A percentile compares a stretch with the other conserved stretches of the same genome.
These are phyloP conservation scores for Dynastes grantii DNA, from an alignment of 2,888 invertebrate species.

Conservation along the genomic window DNA sequence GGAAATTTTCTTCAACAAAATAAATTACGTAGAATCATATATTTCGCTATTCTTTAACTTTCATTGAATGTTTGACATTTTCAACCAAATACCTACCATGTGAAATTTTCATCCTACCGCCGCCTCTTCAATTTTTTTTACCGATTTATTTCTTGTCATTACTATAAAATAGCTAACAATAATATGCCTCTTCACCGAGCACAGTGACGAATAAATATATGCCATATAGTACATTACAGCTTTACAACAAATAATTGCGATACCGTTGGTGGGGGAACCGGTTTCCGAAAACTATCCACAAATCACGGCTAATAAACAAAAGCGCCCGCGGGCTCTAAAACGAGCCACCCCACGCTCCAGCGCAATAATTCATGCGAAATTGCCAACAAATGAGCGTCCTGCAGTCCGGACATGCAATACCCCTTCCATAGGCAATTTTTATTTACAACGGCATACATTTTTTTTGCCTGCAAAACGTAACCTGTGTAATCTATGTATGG, in stretches of 20 bases:
- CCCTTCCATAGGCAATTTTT: neutral
- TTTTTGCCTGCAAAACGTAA: too few species aligned
- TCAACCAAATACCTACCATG: too few species aligned
- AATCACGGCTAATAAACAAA: conserved; percentile 29
- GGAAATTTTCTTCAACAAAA: too few species aligned
- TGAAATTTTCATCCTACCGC: too few species aligned
- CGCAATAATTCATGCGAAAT: conserved; percentile 21
- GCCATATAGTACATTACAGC: neutral
- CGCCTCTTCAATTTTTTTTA: too few species aligned
- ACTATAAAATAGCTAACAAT: too few species aligned
- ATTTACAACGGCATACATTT: too few species aligned
- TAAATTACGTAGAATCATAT: too few species aligned
- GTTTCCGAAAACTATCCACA: conserved; percentile 21
- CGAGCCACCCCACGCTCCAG: neutral
- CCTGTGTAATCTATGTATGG: too few species aligned
- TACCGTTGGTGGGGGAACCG: neutral
- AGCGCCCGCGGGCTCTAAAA: neutral
- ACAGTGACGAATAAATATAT: neutral
- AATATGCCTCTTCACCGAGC: neutral
- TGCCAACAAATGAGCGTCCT: conserved; percentile 13
- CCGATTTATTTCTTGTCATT: too few species aligned
- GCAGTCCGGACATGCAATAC: neutral
- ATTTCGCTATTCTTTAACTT: too few species aligned
- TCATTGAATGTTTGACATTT: too few species aligned
- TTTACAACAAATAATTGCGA: neutral